Base-by-base conservation (phyloP, 2,113 vertebrate genomes). In the Cervus canadensis region DNA sequence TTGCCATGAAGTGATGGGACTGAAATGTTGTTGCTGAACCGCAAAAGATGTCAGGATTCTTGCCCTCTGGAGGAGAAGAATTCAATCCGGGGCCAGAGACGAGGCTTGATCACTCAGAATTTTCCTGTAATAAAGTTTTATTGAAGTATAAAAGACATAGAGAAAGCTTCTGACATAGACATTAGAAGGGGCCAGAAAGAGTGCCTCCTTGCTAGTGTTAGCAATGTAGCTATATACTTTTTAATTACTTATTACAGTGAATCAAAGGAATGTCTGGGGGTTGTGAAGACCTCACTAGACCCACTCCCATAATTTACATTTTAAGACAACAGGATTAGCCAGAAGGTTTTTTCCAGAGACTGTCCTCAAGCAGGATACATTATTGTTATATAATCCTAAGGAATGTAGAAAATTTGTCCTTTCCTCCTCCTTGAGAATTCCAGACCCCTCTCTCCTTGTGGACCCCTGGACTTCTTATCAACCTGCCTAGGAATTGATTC, bases 61-160 rank as follows among this genome's bases (percentile, higher is more conserved):
- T 71, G n/a, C 17, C 17, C 17, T 71, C n/a, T 1, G 5, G 9
- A 17, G 52, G 52, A 71, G n/a, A 36, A 36, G 17, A 71, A 36
- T 71, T 67, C 64, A 36, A 21, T 36, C n/a, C 0, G 3, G 64
- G n/a, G 9, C 33, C n/a, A 21, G 17, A 36, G 17, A 67, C 0
- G 1, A 36, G 33, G 4, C 33, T 67, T 19, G 8, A 67, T 67
- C 4, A 21, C 33, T 21, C 64, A 71, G 64, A 36, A n/a, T 4
- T 36, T 36, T 36, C 36, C 0, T 71, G 19, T 10, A 71, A 36
- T 21, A 36, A 67, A 10, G 33, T 67, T 36, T 67, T 67, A 67
- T 67, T 21, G 2, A 36, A 36, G 9, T 71, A 11, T 36, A 21
- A 71, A 36, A 36, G n/a, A 71, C 64, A n/a, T 9, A 71, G n/a